Percentiles rank a stretch among this genome's conserved stretches.
phyloP scores from a whole-genome alignment of 2,888 invertebrate species.

The Limnephilus auricula region DNA sequence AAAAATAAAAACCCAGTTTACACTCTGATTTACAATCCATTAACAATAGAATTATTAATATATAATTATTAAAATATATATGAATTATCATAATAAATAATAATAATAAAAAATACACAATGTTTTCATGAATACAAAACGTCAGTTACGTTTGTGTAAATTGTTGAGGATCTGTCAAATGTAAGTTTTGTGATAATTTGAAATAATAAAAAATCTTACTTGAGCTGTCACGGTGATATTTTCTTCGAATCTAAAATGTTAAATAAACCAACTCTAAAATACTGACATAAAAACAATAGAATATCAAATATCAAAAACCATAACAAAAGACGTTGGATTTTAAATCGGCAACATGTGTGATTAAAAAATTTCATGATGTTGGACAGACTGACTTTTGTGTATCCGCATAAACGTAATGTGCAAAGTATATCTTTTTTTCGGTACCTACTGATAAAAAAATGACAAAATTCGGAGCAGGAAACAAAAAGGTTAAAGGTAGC shows the following conservation, averaged over 20 bases:
- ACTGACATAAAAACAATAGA: neutral
- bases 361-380: neutral
- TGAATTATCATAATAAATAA: too few species aligned
- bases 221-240: neutral
- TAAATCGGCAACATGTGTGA: neutral
- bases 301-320: neutral
- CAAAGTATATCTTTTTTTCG: neutral
- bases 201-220: conserved; percentile 2
- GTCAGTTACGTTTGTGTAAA: neutral
- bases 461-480: neutral
- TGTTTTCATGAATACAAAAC: neutral
- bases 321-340: neutral
- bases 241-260: neutral
- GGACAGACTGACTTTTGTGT: neutral
- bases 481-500: neutral
- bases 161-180: neutral
- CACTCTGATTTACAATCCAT: neutral
- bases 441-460: neutral
- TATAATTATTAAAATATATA: too few species aligned
- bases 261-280: neutral
- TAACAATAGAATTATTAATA: neutral
- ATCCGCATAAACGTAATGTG: neutral
- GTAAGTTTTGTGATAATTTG: neutral
- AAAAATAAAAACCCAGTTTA: neutral
- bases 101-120: neutral